Evolutionary conservation across 2,113 vertebrate species (phyloP), one percentile per base, ranked within the genome.

Genomic region (Poeciliopsis turrubarensis): DNA sequence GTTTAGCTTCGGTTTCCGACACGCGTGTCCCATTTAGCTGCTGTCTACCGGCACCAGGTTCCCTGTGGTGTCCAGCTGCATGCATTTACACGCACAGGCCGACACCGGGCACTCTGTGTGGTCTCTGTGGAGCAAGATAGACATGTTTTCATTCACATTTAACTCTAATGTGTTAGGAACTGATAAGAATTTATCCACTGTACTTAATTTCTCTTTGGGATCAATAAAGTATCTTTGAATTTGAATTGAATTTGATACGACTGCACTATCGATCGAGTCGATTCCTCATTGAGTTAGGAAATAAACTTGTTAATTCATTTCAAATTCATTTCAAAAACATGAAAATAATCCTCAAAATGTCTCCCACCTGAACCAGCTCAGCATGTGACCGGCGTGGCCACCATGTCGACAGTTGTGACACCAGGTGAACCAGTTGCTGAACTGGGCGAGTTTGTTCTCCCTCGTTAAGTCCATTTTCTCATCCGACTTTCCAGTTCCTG

Each of bases 401-500:
- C 98, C 98, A 0, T 99, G 98, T 6, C 98, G 96, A 85, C 98
- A 99, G 88, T 98, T 99, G 92, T 99, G 98, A 87, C 98, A 99
- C 98, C 98, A 99, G 26, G 98, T 99, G 93, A 99, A 99, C 98
- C 98, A 99, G 94, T 99, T 99, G 92, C 98, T 99, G 89, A 99
- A 99, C 77, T 99, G 97, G 57, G 98, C 97, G 22, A 99, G 91
- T 90, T 99, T 99, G 93, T 98, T 99, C 91, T 99, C 98, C 91
- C 98, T 96, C 73, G 97, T 97, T 69, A 99, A 94, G 89, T 98
- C 97, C 26, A 96, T 94, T 90, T 98, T 99, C 94, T 99, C 98
- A 34, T 99, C 98, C 0, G 96, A 96, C 88, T 97, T 99, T 65
- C 96, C 97, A 37, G 95, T 94, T 88, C 96, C 98, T 98, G 82